phyloP scores from a whole-genome alignment of 2,888 invertebrate genomes.

The Drosophila cyrtoloma region DNA sequence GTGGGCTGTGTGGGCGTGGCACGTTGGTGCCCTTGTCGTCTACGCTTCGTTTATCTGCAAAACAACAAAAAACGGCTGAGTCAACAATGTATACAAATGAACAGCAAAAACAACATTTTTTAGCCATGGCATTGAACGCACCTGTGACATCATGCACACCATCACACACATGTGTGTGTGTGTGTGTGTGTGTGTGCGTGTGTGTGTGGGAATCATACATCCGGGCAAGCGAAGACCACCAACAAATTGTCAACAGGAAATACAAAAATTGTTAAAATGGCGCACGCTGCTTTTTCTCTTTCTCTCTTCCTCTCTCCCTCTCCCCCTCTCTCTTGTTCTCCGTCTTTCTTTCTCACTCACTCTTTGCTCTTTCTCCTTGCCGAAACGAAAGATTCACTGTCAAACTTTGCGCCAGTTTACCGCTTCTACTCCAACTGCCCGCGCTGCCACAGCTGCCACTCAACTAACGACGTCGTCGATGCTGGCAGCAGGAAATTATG shows the following conservation, averaged over 20 bases:
- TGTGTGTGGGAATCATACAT: constrained; percentile 59
- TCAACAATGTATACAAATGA: constrained; percentile 60
- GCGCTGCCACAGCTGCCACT: constrained; percentile 33
- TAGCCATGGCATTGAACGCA: constrained; percentile 67
- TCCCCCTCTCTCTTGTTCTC: not conserved
- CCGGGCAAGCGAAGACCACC: constrained; percentile 66
- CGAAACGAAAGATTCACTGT: constrained; percentile 37
- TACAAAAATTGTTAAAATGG: constrained; percentile 64
- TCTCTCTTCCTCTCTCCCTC: not conserved
- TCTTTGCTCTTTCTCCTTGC: constrained; percentile 4
- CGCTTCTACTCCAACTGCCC: not conserved
- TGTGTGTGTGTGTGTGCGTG: constrained; percentile 19
- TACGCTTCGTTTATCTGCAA: constrained; percentile 77
- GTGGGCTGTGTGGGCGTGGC: constrained; percentile 46
- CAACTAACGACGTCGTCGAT: constrained; percentile 52
- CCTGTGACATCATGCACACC: constrained; percentile 72
- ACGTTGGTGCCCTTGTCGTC: constrained; percentile 30
- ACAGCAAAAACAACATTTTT: constrained; percentile 30
- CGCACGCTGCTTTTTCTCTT: constrained; percentile 25
- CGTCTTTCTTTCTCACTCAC: not conserved
- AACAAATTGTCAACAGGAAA: constrained; percentile 74
- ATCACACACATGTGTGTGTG: constrained; percentile 29
- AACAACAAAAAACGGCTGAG: constrained; percentile 55
- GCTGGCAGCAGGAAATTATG: constrained; percentile 85
- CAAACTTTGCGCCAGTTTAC: constrained; percentile 39